These are phyloP conservation scores for Coelinius sp. DNA, from an alignment of 2,888 invertebrate species.

Conservation along the genomic window DNA sequence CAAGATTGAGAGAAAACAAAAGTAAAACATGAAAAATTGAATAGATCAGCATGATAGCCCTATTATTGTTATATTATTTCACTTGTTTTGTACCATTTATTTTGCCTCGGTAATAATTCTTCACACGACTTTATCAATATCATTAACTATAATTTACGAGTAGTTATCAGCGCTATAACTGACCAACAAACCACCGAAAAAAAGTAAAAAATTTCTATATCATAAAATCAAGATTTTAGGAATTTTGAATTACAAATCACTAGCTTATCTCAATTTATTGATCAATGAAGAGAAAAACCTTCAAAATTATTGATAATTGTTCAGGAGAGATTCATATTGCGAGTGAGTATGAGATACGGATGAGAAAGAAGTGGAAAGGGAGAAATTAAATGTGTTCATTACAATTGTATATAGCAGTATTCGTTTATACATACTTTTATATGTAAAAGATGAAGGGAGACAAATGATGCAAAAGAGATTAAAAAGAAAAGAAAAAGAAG, in stretches of 20 bases:
- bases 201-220: neutral
- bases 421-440: constrained; percentile 57
- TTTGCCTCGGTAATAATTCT: constrained; percentile 43
- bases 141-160: constrained; percentile 32
- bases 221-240: neutral
- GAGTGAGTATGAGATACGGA: constrained; percentile 6
- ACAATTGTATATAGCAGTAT: constrained; percentile 66
- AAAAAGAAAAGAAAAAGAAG: constrained; percentile 19
- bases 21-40: constrained; percentile 43
- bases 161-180: neutral
- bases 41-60: constrained; percentile 38
- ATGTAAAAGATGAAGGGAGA: constrained; percentile 36
- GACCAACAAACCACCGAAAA: constrained; percentile 4
- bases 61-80: constrained; percentile 54
- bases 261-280: neutral
- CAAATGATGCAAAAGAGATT: constrained; percentile 24
- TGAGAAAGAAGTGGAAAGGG: constrained; percentile 16
- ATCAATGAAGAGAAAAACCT: constrained; percentile 23
- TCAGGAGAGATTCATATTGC: constrained; percentile 11
- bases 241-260: neutral
- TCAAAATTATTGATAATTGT: neutral
- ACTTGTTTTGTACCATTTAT: constrained; percentile 47
- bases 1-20: constrained; percentile 32
- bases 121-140: constrained; percentile 46
- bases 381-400: constrained; percentile 65